These are phyloP conservation scores for Thymelicus lineola DNA, from an alignment of 2,888 invertebrate genomes.

Conservation along the genomic window DNA sequence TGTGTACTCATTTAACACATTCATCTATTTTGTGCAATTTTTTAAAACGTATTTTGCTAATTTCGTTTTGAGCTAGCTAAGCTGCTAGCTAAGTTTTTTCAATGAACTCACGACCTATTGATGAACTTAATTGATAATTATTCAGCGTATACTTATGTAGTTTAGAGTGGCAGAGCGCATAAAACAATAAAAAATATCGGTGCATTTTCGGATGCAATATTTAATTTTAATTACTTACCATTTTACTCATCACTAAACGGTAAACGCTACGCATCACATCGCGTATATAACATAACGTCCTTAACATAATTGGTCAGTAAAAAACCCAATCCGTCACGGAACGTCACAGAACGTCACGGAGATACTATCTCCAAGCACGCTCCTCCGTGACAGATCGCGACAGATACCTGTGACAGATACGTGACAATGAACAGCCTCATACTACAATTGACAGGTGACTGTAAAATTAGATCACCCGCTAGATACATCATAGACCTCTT, in stretches of 20 bases:
- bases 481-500: not conserved
- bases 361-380: slow-evolving; percentile 28
- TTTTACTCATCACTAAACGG: not conserved
- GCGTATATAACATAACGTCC: slow-evolving; percentile 6
- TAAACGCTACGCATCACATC: not conserved
- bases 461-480: not conserved
- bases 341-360: slow-evolving; percentile 9
- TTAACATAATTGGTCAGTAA: slow-evolving; percentile 14
- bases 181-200: too few relatives aligned
- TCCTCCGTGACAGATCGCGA: slow-evolving; percentile 34
- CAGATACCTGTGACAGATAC: slow-evolving; percentile 25
- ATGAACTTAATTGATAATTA: too few relatives aligned
- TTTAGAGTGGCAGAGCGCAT: too few relatives aligned
- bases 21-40: too few relatives aligned
- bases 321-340: slow-evolving; percentile 13
- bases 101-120: too few relatives aligned
- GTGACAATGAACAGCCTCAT: slow-evolving; percentile 22
- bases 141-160: too few relatives aligned
- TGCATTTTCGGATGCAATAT: not conserved
- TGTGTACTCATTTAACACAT: too few relatives aligned
- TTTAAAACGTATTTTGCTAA: too few relatives aligned
- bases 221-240: not conserved
- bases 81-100: too few relatives aligned
- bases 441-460: slow-evolving; percentile 13
- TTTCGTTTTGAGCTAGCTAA: too few relatives aligned